These are phyloP conservation scores for Trematocara stigmaticum DNA, from an alignment of 2,113 vertebrate genomes.

Conservation along the genomic window DNA sequence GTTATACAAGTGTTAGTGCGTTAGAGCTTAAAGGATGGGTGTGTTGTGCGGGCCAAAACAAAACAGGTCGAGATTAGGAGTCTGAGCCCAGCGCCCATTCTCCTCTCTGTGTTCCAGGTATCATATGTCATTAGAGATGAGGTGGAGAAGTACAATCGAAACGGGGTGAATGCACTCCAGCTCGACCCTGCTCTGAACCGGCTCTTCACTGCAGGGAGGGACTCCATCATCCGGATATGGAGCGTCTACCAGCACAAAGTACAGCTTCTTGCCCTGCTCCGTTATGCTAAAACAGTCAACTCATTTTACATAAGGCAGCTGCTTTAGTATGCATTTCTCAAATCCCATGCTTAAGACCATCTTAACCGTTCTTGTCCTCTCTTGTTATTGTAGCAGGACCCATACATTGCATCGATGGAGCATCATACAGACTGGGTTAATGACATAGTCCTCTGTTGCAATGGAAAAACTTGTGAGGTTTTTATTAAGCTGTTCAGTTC, in stretches of 20 bases:
- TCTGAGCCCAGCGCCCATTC: neutral
- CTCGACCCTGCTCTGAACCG: slow-evolving; percentile 91
- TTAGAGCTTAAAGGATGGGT: neutral
- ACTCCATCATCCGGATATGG: slow-evolving; percentile 99
- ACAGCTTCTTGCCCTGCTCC: neutral
- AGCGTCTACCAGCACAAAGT: slow-evolving; percentile 98
- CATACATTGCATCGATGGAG: slow-evolving; percentile 98
- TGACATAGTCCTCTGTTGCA: slow-evolving; percentile 96
- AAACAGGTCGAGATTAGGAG: neutral
- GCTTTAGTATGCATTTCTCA: neutral
- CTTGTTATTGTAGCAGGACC: slow-evolving; percentile 83
- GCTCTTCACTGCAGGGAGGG: slow-evolving; percentile 94
- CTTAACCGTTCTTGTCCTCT: neutral
- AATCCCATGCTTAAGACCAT: neutral
- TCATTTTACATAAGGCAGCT: neutral
- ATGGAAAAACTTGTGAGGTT: slow-evolving; percentile 92
- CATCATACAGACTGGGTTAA: slow-evolving; percentile 99
- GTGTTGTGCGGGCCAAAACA: neutral
- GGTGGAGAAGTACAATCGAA: slow-evolving; percentile 96
- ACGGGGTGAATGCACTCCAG: slow-evolving; percentile 96
- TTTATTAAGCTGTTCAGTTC: slow-evolving; percentile 44
- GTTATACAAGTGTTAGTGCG: neutral
- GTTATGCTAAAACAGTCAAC: neutral
- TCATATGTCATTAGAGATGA: slow-evolving; percentile 98
- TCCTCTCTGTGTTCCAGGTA: slow-evolving; percentile 72